Evolutionary conservation across 2,113 vertebrate genomes (phyloP), one percentile per base, ranked within the genome.

Genomic region (Carassius carassius): DNA sequence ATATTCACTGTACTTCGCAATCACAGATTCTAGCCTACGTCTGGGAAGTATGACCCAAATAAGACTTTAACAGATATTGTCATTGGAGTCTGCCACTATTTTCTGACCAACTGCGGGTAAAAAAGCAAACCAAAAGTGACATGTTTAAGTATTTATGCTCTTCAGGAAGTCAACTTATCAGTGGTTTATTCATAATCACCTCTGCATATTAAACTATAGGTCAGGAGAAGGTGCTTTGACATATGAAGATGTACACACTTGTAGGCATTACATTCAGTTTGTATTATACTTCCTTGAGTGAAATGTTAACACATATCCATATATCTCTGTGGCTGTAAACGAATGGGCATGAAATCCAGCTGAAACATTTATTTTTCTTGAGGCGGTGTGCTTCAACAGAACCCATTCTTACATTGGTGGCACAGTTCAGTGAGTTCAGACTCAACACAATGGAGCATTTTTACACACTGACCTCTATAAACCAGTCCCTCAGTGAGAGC

Each of bases 401-500:
- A 82, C 62, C 84, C 84, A 84, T 82, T 84, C 84, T 84, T 81
- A 63, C 81, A 88, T 84, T 32, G 77, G 83, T 81, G 62, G 73
- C 78, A 78, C 78, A 82, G 87, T 88, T 88, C 87, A 88, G 82
- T 0, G 82, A 77, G 87, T 88, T 86, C 82, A 84, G 51, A 86
- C 29, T 29, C 29, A 84, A 75, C 85, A 88, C 85, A 88, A 88
- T 84, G 85, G 85, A 56, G 32, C 73, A 56, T 82, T 86, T 88
- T 86, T 84, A 78, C 51, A 78, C 70, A 49, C 41, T 77, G 84
- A 84, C 81, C 37, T 35, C 62, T 60, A 84, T 67, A 84, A 84
- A 82, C 82, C 82, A 81, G 69, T 81, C 78, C 63, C 63, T 78
- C 51, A 16, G 25, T 35, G 87, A 83, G 76, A 86, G 74, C 72